These are phyloP conservation scores for Paramuricea clavata DNA, from an alignment of 92 coral and sea anemone species.

Conservation along the genomic window DNA sequence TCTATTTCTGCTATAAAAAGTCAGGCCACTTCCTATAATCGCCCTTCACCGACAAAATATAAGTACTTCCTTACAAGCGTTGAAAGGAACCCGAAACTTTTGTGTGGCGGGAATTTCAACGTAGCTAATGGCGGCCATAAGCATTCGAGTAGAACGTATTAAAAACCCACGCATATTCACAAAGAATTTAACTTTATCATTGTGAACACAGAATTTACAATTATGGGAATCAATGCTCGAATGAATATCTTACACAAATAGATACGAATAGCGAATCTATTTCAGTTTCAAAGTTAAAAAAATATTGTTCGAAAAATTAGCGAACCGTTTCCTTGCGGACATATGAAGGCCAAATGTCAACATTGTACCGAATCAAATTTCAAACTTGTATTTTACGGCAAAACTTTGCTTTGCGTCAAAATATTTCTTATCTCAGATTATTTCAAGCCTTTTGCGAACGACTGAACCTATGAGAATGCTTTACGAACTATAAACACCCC, in stretches of 20 bases:
- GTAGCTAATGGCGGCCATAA: background rate
- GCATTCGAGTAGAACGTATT: conserved; percentile 19
- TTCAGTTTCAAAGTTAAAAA: background rate
- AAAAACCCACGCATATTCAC: conserved; percentile 10
- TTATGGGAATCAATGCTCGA: conserved; percentile 25
- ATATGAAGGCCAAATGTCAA: conserved; percentile 27
- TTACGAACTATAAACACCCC: background rate
- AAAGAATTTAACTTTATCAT: conserved; percentile 6
- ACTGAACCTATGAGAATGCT: background rate
- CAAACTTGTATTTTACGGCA: background rate
- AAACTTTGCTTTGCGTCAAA: background rate
- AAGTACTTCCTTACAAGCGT: background rate
- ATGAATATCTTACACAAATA: conserved; percentile 18
- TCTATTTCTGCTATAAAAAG: background rate
- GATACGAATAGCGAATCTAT: background rate
- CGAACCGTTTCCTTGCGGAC: background rate
- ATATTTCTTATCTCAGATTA: background rate
- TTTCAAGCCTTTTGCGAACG: background rate
- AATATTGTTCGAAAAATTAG: background rate
- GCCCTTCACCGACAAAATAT: background rate
- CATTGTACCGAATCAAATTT: background rate
- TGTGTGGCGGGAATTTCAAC: conserved; percentile 49
- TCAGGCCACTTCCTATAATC: background rate
- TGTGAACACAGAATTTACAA: conserved; percentile 20
- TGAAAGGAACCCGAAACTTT: conserved; percentile 34